Evolutionary conservation across 2,888 invertebrate species (phyloP).

Genomic region (Clepsis dumicolana): DNA sequence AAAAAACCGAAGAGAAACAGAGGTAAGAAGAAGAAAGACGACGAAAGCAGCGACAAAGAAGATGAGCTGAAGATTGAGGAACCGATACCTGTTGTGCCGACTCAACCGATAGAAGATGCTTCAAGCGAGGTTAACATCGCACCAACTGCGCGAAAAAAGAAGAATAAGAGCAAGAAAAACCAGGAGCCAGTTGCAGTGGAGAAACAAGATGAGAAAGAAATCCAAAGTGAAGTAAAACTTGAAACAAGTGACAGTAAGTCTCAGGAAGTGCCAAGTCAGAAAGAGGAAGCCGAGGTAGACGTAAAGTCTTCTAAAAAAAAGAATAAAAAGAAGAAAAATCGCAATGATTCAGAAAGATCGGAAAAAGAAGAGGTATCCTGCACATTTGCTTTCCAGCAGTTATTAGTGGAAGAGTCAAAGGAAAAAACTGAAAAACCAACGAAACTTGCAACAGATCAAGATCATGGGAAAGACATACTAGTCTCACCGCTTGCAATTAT

Average conservation of each 20-base stretch:
- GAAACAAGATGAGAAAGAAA: constrained; percentile 35
- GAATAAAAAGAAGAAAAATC: constrained; percentile 71
- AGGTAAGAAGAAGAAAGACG: constrained; percentile 73
- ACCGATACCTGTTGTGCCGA: constrained; percentile 10
- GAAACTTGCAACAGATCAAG: constrained; percentile 30
- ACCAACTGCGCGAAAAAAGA: constrained; percentile 72
- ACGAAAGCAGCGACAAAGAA: constrained; percentile 50
- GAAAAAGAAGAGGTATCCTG: constrained; percentile 69
- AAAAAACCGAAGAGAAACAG: constrained; percentile 81
- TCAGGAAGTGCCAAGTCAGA: constrained; percentile 37
- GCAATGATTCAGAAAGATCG: constrained; percentile 71
- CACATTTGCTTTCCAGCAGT: constrained; percentile 66
- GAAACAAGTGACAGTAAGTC: neutral
- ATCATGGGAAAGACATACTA: constrained; percentile 9
- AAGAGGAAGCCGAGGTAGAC: constrained; percentile 53
- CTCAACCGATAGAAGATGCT: constrained; percentile 40
- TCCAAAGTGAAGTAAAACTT: constrained; percentile 30
- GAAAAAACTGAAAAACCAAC: constrained; percentile 33
- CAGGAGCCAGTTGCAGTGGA: constrained; percentile 38
- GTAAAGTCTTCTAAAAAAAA: constrained; percentile 65
- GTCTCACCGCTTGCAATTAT: constrained; percentile 26
- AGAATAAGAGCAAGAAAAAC: constrained; percentile 69
- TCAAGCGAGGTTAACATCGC: constrained; percentile 46
- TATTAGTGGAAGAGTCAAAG: constrained; percentile 54
- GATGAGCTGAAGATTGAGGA: constrained; percentile 43